Base-by-base conservation (phyloP, 2,113 vertebrate species). In the Thunnus maccoyii region DNA sequence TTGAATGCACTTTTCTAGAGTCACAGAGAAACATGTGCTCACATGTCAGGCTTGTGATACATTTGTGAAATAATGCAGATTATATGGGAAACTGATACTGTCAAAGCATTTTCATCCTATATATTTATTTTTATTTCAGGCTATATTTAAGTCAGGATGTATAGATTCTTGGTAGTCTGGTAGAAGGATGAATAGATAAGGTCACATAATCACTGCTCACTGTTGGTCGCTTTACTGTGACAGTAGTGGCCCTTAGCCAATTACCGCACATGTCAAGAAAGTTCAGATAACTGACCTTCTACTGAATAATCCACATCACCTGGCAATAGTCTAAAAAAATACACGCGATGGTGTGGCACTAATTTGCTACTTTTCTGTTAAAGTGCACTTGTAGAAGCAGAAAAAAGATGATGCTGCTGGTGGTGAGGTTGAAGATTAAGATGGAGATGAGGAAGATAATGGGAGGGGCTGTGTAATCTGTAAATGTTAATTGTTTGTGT, bases 401-500 rank as follows among this genome's bases (percentile, higher is more conserved):
- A 30, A 20, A 17, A 79, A 62, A n/a, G 4, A 72, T 15, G 25
- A 4, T 3, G 50, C n/a, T 72, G 68, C 18, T 74, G 58, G 18
- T 75, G 61, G 32, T 60, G 61, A 82, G 70, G 86, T 72, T 82
- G 75, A 54, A 87, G 80, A 89, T 92, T 80, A 85, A 86, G 89
- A 87, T 75, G 72, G 85, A 89, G 78, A 89, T 81, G 82, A 84
- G 83, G 60, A 50, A 71, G 67, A 80, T 79, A 78, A 89, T 89
- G 74, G 75, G 76, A 84, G 86, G 72, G 93, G 90, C 88, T 92
- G 93, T 91, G 82, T 95, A 95, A 95, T 92, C 88, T 94, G 94
- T 94, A 96, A 97, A 97, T 96, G 95, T 96, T 96, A 97, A 97
- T 94, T 96, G 94, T 94, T 93, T 85, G 92, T 84, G 85, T 95